These are phyloP conservation scores for Lophura swinhoii DNA, from an alignment of 2,797 vertebrate species.

Conservation along the genomic window DNA sequence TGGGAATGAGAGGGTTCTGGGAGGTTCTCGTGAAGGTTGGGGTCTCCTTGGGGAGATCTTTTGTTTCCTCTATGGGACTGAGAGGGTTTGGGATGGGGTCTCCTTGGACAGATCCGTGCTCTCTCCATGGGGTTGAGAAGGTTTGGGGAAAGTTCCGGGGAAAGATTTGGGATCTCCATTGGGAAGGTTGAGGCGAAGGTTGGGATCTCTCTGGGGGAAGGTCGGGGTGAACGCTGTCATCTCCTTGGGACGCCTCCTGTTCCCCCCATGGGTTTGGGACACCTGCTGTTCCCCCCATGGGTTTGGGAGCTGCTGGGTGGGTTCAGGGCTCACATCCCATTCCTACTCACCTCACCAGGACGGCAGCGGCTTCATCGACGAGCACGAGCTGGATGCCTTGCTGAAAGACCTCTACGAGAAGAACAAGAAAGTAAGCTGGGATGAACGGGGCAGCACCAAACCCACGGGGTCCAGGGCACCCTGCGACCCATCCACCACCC, in stretches of 20 bases:
- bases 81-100: background rate
- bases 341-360: constrained; percentile 80
- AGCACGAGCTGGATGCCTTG: constrained; percentile 93
- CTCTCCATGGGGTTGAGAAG: background rate
- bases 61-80: background rate
- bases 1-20: too few relatives aligned
- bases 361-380: constrained; percentile 93
- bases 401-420: constrained; percentile 95
- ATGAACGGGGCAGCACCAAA: background rate
- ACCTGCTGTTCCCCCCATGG: background rate
- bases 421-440: constrained; percentile 90
- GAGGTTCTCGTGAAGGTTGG: background rate
- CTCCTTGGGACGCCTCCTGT: background rate
- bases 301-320: background rate
- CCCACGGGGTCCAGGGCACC: background rate
- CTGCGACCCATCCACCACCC: background rate
- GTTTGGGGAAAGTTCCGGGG: background rate
- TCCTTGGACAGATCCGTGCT: too few relatives aligned
- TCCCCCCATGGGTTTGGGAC: background rate
- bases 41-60: background rate
- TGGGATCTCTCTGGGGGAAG: background rate
- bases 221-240: background rate
- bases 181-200: background rate
- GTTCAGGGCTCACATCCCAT: fast-evolving
- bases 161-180: too few relatives aligned